phyloP scores from a whole-genome alignment of 1,140 invertebrate genomes.

The Agrilus planipennis region DNA sequence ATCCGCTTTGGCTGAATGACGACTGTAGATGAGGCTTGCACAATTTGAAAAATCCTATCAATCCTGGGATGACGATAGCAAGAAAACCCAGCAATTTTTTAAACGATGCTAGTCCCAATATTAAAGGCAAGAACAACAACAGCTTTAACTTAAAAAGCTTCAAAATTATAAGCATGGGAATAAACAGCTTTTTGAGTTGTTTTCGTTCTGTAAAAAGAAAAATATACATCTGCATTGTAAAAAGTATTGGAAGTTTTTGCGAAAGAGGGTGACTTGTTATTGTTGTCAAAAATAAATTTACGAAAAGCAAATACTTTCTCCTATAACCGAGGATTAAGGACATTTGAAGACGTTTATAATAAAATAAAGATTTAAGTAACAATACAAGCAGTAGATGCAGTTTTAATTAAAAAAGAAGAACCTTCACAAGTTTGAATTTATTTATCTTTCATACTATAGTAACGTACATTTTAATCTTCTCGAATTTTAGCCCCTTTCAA shows the following conservation, averaged over 20 bases:
- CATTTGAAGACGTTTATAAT: no score
- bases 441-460: no score
- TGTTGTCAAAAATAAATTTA: background rate
- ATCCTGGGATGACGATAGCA: constrained; percentile 58
- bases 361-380: no score
- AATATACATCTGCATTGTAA: no score
- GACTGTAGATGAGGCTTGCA: constrained; percentile 49
- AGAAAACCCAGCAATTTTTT: constrained; percentile 70
- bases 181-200: constrained; percentile 67
- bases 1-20: constrained; percentile 34
- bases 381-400: no score
- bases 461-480: no score
- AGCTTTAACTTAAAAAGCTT: constrained; percentile 77
- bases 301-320: background rate
- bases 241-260: no score
- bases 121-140: constrained; percentile 64
- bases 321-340: no score
- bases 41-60: constrained; percentile 71
- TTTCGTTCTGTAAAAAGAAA: constrained; percentile 50
- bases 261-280: background rate
- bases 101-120: constrained; percentile 67
- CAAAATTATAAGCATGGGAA: constrained; percentile 64
- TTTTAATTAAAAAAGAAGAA: no score
- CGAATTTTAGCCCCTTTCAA: no score
- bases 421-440: no score